Evolutionary conservation across 2,888 invertebrate species (phyloP).

Genomic region (Nymphalis urticae): DNA sequence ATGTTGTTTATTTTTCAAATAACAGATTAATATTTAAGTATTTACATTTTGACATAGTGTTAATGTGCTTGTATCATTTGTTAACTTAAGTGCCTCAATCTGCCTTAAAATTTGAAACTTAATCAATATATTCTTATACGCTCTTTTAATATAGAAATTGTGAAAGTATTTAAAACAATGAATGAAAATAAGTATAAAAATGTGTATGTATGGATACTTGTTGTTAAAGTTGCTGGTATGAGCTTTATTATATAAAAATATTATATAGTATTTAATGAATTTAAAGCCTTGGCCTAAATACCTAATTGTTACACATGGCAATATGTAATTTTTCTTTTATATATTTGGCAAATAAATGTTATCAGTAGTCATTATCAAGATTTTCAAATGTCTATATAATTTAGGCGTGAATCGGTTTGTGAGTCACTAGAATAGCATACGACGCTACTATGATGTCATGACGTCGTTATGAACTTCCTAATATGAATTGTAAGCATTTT

Average conservation of each 20-base stretch:
- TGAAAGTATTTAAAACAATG: slow-evolving; percentile 43
- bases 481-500: slow-evolving; percentile 21
- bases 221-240: slow-evolving; percentile 61
- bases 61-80: slow-evolving; percentile 38
- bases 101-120: slow-evolving; percentile 61
- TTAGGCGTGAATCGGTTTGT: slow-evolving; percentile 26
- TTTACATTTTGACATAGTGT: slow-evolving; percentile 61
- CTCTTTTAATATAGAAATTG: slow-evolving; percentile 42
- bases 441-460: slow-evolving; percentile 27
- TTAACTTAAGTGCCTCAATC: slow-evolving; percentile 67
- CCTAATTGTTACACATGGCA: slow-evolving; percentile 36
- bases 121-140: slow-evolving; percentile 45
- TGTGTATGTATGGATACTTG: slow-evolving; percentile 42
- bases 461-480: slow-evolving; percentile 17
- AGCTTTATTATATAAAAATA: slow-evolving; percentile 59
- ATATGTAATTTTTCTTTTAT: slow-evolving; percentile 24
- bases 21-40: slow-evolving; percentile 51
- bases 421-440: slow-evolving; percentile 30
- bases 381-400: slow-evolving; percentile 28
- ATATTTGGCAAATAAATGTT: slow-evolving; percentile 22
- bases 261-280: slow-evolving; percentile 50
- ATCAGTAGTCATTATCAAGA: slow-evolving; percentile 27
- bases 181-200: slow-evolving; percentile 43
- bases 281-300: slow-evolving; percentile 35
- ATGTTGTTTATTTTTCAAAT: slow-evolving; percentile 53